Percentiles rank a stretch among this genome's conserved stretches.
These are phyloP conservation scores for Actinostola sp. DNA, from an alignment of 92 coral and sea anemone species.

Conservation along the genomic window DNA sequence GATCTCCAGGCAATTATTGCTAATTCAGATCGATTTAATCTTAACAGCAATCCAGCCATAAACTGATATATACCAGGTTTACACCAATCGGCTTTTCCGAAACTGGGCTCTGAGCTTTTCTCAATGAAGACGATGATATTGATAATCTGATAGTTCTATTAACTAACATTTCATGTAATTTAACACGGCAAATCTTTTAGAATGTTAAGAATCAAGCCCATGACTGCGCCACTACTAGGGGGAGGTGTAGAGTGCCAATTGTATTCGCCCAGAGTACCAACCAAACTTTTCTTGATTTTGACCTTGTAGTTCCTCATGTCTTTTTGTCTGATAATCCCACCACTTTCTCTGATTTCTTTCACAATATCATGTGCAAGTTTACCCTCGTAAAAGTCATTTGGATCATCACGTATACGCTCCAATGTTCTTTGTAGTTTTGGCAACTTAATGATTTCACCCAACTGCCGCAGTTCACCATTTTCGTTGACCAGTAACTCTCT, in stretches of 20 bases:
- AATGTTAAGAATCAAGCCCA: conserved; percentile 75
- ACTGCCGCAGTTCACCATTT: conserved; percentile 50
- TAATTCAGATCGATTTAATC: no score
- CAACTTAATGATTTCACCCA: conserved; percentile 64
- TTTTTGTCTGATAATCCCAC: conserved; percentile 70
- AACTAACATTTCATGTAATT: no score
- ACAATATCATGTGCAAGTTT: conserved; percentile 66
- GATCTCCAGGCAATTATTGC: no score
- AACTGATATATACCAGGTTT: no score
- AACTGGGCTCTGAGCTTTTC: no score
- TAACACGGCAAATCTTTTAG: conserved; percentile 58
- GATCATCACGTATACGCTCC: conserved; percentile 63
- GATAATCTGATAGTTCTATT: no score
- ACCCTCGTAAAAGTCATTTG: conserved; percentile 72
- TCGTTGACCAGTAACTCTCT: conserved; percentile 71
- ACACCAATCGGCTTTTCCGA: no score
- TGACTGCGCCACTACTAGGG: conserved; percentile 76
- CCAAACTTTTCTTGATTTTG: conserved; percentile 41
- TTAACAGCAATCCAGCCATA: no score
- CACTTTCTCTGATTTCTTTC: conserved; percentile 59
- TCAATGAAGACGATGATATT: no score
- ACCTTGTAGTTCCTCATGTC: conserved; percentile 65
- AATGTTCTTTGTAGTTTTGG: conserved; percentile 71
- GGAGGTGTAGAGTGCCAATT: conserved; percentile 27
- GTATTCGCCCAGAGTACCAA: conserved; percentile 37